Base-by-base conservation (phyloP, 2,888 invertebrate species). In the Aleiodes alternator region DNA sequence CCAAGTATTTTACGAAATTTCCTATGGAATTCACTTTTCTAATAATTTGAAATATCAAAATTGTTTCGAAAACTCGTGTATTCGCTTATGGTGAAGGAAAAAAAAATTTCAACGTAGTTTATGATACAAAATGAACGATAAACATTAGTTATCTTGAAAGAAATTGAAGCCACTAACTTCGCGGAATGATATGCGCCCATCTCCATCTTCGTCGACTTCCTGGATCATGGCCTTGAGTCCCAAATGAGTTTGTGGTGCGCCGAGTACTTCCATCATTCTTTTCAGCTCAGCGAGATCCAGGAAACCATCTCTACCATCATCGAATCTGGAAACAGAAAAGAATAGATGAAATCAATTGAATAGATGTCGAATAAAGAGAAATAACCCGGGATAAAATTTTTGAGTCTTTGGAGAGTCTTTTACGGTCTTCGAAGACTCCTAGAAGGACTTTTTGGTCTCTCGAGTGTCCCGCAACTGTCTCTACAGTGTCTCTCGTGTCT, bases 201-300 rank as follows among this genome's bases (percentile, higher is more conserved):
- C 96, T 53, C 93, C 92, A 86, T 97, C 96, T 87, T 96, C 96
- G 87, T 96, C 96, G 4, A 96, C 96, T 90, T 96, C 96, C 78
- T 95, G 93, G 85, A 98, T 98, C 97, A 98, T 98, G 51, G 94
- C 95, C 89, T 98, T 98, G 34, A 98, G 92, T 0, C 96, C 96
- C 72, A 98, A 91, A 90, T 98, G 98, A 0, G 98, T 98, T 90
- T 98, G 98, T 12, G 98, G 98, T 1, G 96, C 97, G 9, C 96
- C 97, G 73, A 98, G 90, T 78, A 96, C 95, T 90, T 98, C 98
- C 98, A 98, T 98, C 97, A 98, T 98, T 34, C 95, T 91, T 90
- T 98, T 98, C 80, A 98, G 91, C 90, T 98, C 98, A 34, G 93
- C 93, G 80, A 98, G 91, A 90, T 97, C 97, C 82, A 98, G 92